Evolutionary conservation across 2,797 vertebrate species (phyloP), one percentile per base, ranked within the genome.

Genomic region (Oryzias dopingdopingensis): DNA sequence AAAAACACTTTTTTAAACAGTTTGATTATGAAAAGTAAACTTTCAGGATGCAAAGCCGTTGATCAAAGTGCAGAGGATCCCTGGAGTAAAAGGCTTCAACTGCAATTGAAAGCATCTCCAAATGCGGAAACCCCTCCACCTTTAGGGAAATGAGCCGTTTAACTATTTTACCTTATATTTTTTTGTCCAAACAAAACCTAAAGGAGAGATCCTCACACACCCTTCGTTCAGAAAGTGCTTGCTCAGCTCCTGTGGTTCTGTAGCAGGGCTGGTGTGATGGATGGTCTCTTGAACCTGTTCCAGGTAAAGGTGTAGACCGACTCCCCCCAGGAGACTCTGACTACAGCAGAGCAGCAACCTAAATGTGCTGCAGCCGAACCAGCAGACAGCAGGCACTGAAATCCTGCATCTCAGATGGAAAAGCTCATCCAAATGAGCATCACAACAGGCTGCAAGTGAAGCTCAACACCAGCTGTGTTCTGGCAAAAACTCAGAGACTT

Each of bases 151-250:
- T 37, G 32, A 53, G 46, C n/a, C 29, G 42, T 69, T 65, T 54
- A 56, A 1, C 18, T 18, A 18, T 22, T 72, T 66, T 62, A 67
- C 56, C 43, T 43, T 63, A 52, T 69, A 67, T 22, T 47, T 70
- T 70, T 82, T 62, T 56, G 14, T 29, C 57, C 54, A 75, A 80
- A 76, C 57, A 74, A 72, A 68, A 70, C 73, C 20, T 67, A 74
- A 65, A 56, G 52, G 56, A 61, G 23, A 53, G 42, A 71, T 62
- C 76, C 65, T 72, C 41, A 44, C 41, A 44, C 37, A 41, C 58
- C 58, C 50, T 67, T 58, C 48, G 63, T 57, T 62, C 32, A 32
- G 23, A 72, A 76, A 70, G 55, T 24, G 74, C 65, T 68, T 42
- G 50, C 59, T 80, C 72, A 76, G 77, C 65, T 22, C 14, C 62